phyloP scores from a whole-genome alignment of 2,797 vertebrate species.

The Vultur gryphus region DNA sequence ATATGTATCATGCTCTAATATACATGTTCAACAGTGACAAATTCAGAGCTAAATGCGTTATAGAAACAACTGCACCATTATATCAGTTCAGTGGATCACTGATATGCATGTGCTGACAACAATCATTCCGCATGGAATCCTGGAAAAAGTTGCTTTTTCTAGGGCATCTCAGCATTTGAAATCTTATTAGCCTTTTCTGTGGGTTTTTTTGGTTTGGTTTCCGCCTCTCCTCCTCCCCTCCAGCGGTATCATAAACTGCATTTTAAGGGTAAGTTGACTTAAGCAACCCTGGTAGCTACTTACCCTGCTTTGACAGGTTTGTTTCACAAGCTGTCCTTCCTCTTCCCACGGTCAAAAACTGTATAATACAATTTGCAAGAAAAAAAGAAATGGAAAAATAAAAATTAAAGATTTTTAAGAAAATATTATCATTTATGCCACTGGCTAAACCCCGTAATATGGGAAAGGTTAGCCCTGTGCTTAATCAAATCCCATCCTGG shows the following conservation, averaged over 20 bases:
- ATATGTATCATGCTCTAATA: background rate
- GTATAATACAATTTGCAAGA: background rate
- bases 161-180: background rate
- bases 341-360: background rate
- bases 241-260: background rate
- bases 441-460: background rate
- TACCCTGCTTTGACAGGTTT: background rate
- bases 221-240: background rate
- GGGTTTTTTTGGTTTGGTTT: background rate
- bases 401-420: background rate
- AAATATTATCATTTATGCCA: background rate
- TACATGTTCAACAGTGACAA: background rate
- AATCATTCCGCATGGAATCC: background rate
- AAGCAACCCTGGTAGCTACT: background rate
- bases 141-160: background rate
- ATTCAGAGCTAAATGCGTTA: background rate
- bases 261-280: background rate
- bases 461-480: background rate
- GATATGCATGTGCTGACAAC: background rate
- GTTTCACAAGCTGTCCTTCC: background rate
- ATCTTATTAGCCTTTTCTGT: background rate
- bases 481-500: background rate
- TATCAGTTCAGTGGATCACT: background rate
- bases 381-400: background rate
- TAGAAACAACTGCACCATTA: background rate